Percentiles rank a stretch among this genome's conserved stretches.
These are phyloP conservation scores for Podabrus alpinus DNA, from an alignment of 2,888 invertebrate species.

Conservation along the genomic window DNA sequence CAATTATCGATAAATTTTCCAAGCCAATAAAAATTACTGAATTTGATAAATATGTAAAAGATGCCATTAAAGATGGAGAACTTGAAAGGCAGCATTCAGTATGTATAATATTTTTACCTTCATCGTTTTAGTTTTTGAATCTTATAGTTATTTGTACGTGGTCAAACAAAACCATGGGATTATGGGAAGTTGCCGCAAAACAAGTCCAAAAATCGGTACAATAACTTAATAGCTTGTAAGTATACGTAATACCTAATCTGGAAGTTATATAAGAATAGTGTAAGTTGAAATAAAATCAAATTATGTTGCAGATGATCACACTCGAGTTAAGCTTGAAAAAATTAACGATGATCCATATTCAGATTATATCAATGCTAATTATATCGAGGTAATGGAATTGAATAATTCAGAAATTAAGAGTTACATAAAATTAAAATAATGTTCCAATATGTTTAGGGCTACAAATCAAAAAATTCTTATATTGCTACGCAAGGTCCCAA, in stretches of 20 bases:
- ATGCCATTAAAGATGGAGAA: slow-evolving; percentile 45
- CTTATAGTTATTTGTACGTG: slow-evolving; percentile 52
- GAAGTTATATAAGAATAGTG: neutral
- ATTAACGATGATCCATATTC: slow-evolving; percentile 51
- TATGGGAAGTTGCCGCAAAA: slow-evolving; percentile 53
- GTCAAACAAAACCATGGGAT: slow-evolving; percentile 50
- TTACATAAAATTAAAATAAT: too few species aligned
- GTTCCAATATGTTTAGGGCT: slow-evolving; percentile 36
- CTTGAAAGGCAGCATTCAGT: slow-evolving; percentile 49
- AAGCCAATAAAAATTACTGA: slow-evolving; percentile 46
- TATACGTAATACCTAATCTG: slow-evolving; percentile 27
- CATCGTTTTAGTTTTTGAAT: neutral
- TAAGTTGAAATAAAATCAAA: neutral
- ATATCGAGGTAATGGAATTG: slow-evolving; percentile 51
- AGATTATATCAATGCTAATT: slow-evolving; percentile 61
- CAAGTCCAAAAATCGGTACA: slow-evolving; percentile 56
- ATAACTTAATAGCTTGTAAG: slow-evolving; percentile 57
- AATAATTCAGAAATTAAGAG: neutral
- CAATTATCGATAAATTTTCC: slow-evolving; percentile 3
- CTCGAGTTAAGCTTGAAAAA: slow-evolving; percentile 55
- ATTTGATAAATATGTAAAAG: slow-evolving; percentile 52
- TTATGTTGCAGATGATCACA: slow-evolving; percentile 55
- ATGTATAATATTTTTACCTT: slow-evolving; percentile 18
- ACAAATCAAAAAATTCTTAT: slow-evolving; percentile 45
- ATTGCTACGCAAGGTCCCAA: slow-evolving; percentile 54